Evolutionary conservation across 2,113 vertebrate genomes (phyloP).

Genomic region (Macquaria ambigua): DNA sequence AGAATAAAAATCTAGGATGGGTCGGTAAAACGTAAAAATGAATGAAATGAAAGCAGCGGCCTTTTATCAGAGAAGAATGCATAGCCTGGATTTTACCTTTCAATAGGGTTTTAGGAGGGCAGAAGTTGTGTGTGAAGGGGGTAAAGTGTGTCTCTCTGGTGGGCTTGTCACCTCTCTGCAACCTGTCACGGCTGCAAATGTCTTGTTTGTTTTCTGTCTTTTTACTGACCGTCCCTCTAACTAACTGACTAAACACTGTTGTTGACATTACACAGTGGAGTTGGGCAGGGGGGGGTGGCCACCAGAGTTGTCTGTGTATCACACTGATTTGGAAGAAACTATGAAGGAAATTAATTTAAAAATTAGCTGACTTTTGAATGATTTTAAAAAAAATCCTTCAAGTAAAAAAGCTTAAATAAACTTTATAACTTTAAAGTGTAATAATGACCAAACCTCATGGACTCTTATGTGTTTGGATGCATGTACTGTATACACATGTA

Average conservation of each 20-base stretch:
- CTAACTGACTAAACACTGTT: conserved; percentile 66
- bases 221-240: conserved; percentile 49
- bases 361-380: background rate
- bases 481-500: background rate
- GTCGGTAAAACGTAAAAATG: background rate
- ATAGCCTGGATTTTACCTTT: background rate
- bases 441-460: background rate
- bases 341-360: background rate
- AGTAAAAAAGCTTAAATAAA: background rate
- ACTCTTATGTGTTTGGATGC: background rate
- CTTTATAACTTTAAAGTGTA: background rate
- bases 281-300: conserved; percentile 10
- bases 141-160: conserved; percentile 49
- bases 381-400: background rate
- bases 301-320: conserved; percentile 41
- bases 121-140: background rate
- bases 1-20: background rate
- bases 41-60: background rate
- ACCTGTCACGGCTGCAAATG: conserved; percentile 55
- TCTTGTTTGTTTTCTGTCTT: conserved; percentile 56
- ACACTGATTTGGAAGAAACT: too few relatives aligned
- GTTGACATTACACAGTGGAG: conserved; percentile 21
- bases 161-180: conserved; percentile 52
- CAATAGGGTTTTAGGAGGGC: background rate
- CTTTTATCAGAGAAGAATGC: background rate